phyloP scores from a whole-genome alignment of 1,140 invertebrate species.

The Drosophila tristis region DNA sequence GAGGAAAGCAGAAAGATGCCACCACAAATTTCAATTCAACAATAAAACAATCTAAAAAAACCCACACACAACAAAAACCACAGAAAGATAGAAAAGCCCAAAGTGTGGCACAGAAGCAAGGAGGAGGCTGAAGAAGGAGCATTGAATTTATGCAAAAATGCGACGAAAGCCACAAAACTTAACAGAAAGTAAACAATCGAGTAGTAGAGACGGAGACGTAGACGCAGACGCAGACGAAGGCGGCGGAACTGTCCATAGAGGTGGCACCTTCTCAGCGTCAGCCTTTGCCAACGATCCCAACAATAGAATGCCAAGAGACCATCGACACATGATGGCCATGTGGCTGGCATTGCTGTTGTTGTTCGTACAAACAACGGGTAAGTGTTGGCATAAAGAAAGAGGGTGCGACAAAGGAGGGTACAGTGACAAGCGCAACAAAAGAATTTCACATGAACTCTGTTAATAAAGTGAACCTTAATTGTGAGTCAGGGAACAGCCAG shows the following conservation, averaged over 20 bases:
- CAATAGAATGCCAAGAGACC: slow-evolving; percentile 61
- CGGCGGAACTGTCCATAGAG: neutral
- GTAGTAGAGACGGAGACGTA: slow-evolving; percentile 32
- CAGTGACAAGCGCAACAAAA: slow-evolving; percentile 41
- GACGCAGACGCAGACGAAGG: slow-evolving; percentile 25
- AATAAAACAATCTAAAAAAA: slow-evolving; percentile 10
- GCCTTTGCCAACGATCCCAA: slow-evolving; percentile 41
- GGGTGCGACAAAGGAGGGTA: slow-evolving; percentile 3
- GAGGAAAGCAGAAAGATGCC: slow-evolving; percentile 45
- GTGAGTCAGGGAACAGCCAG: slow-evolving; percentile 13
- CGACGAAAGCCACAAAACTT: slow-evolving; percentile 72
- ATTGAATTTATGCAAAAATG: slow-evolving; percentile 71
- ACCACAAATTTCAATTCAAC: slow-evolving; percentile 33
- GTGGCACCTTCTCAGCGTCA: slow-evolving; percentile 28
- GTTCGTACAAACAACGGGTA: slow-evolving; percentile 61
- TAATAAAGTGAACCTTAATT: slow-evolving; percentile 61
- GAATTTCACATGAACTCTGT: slow-evolving; percentile 67
- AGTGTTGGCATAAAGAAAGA: slow-evolving; percentile 37
- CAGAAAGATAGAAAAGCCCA: neutral
- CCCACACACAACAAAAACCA: neutral
- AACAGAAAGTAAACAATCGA: slow-evolving; percentile 51
- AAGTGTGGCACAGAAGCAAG: neutral
- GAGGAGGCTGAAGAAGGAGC: too few species aligned
- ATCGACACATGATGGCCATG: slow-evolving; percentile 65
- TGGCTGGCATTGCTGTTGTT: slow-evolving; percentile 54